These are phyloP conservation scores for Neosilurus hyrtlii DNA, from an alignment of 2,797 vertebrate species.

Conservation along the genomic window DNA sequence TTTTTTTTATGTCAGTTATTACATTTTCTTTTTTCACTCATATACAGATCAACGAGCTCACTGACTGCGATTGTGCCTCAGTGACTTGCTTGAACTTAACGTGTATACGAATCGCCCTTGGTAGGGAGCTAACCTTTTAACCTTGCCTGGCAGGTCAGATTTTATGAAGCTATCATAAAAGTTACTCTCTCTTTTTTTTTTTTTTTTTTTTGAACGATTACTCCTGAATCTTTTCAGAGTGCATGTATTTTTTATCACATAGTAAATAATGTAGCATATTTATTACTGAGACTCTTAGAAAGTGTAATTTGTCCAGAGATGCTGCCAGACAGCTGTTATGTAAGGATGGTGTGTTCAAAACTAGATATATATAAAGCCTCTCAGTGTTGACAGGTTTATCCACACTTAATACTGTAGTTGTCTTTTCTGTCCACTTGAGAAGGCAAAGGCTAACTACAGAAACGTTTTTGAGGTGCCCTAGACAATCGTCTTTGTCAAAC, in stretches of 20 bases:
- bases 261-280: conserved; percentile 29
- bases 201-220: not conserved
- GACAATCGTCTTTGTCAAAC: not conserved
- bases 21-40: not conserved
- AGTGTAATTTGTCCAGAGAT: conserved; percentile 6
- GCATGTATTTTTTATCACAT: not conserved
- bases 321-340: conserved; percentile 10
- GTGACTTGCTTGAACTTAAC: not conserved
- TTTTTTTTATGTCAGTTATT: not conserved
- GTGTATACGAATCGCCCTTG: not conserved
- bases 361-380: not conserved
- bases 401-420: not conserved
- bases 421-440: not conserved
- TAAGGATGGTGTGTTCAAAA: not conserved
- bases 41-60: not conserved
- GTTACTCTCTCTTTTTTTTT: not conserved
- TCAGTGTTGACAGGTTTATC: not conserved
- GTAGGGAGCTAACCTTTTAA: conserved; percentile 35
- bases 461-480: not conserved
- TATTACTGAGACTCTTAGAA: conserved; percentile 7
- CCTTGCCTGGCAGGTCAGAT: not conserved
- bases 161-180: not conserved
- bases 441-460: not conserved
- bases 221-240: not conserved
- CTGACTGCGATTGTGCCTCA: not conserved